Evolutionary conservation across 2,797 vertebrate species (phyloP), one percentile per base, ranked within the genome.

Genomic region (Mycteria americana): DNA sequence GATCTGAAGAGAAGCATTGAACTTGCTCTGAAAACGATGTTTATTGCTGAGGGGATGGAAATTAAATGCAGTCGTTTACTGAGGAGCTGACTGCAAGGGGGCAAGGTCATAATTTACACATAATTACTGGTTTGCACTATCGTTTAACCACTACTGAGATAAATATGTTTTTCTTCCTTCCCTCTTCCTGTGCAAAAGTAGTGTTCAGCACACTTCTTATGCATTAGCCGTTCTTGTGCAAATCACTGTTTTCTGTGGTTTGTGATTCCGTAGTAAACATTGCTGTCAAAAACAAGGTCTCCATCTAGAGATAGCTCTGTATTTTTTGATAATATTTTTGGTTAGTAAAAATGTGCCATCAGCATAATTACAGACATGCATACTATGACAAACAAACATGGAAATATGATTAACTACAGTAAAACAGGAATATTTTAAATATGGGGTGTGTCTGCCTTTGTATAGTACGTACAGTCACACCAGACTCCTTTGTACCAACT

Each of bases 111-210:
- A 92, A 95, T 97, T 97, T 94, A 80, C 92, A 96, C 19, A 2
- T 97, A 95, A 97, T 96, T 94, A 93, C 91, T 94, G 82, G 87
- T 86, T 96, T 97, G 87, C 94, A 95, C 91, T 96, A 93, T 96
- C 77, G 24, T 95, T 97, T 90, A 96, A 96, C 94, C 95, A 95
- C 89, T 88, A 95, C 92, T 63, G 92, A 96, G 93, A 96, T 95
- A 92, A 96, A 93, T 93, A 84, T 90, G 92, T 95, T 97, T 93
- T 93, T 92, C 83, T 94, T 93, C 80, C 92, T 95, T 81, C 54
- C 85, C 69, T 96, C 95, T 96, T 95, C 96, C 95, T 95, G 93
- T 79, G 94, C 94, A 94, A 68, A 69, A 92, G 85, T 59, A 45
- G 43, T 25, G 83, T 53, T 96, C 91, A 84, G 87, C 57, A 88